These are phyloP conservation scores for Gnathonemus echidnorhynchus DNA, from an alignment of 2,113 vertebrate species.

Conservation along the genomic window DNA sequence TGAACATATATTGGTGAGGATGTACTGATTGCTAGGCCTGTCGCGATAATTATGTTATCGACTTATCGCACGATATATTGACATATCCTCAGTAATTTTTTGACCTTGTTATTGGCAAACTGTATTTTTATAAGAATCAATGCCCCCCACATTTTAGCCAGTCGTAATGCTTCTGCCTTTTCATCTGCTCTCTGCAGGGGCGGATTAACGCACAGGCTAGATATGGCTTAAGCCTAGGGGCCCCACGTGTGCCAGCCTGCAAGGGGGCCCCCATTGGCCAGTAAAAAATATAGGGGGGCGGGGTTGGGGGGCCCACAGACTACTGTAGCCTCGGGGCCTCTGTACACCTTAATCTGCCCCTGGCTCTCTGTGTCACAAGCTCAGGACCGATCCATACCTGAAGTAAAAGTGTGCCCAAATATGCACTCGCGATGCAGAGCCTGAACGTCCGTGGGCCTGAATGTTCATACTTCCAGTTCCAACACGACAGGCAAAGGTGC, in stretches of 20 bases:
- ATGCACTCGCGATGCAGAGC: too few relatives aligned
- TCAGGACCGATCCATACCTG: too few relatives aligned
- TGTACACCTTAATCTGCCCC: too few relatives aligned
- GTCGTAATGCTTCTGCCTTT: neutral
- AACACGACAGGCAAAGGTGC: neutral
- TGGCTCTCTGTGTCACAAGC: neutral
- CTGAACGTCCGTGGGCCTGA: neutral
- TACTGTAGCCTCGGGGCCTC: too few relatives aligned
- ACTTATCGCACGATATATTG: neutral
- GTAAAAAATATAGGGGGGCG: too few relatives aligned
- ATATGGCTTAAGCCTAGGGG: too few relatives aligned
- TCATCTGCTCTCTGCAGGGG: neutral
- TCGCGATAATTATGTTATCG: too few relatives aligned
- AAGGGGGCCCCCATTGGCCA: too few relatives aligned
- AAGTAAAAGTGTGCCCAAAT: too few relatives aligned
- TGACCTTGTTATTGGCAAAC: neutral
- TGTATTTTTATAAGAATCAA: neutral
- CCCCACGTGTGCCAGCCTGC: too few relatives aligned
- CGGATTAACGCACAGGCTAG: too few relatives aligned
- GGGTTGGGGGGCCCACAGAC: too few relatives aligned
- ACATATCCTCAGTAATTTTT: neutral
- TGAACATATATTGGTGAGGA: neutral
- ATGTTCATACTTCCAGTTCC: neutral
- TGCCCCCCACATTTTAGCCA: neutral
- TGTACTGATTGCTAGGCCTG: neutral